A percentile compares a stretch with the other conserved stretches of the same genome.
Conservation (phyloP, 2,888 invertebrate species). For the Nebria brevicollis region DNA sequence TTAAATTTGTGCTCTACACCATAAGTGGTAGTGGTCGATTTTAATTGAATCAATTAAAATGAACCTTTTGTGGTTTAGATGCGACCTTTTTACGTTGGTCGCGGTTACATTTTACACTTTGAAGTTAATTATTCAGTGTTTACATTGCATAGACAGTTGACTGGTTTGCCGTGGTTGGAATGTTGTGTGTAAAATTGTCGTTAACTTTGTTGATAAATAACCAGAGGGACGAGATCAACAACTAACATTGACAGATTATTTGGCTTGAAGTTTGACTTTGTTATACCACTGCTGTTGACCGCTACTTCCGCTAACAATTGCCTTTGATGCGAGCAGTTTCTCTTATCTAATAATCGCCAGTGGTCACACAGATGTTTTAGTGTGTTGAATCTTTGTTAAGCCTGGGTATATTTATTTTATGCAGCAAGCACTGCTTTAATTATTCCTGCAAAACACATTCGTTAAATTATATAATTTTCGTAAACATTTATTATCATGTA, state of each 20-base stretch:
- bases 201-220: neutral
- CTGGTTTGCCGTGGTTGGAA: neutral
- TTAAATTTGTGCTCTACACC: too few relatives aligned
- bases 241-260: slow-evolving; percentile 1
- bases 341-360: neutral
- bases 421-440: too few relatives aligned
- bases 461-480: too few relatives aligned
- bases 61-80: neutral
- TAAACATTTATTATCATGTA: too few relatives aligned
- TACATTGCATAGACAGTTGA: slow-evolving; percentile 3
- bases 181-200: neutral
- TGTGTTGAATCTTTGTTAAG: neutral
- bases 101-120: neutral
- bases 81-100: neutral
- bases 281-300: neutral
- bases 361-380: neutral
- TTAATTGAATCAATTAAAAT: neutral
- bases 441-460: too few relatives aligned
- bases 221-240: neutral
- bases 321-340: neutral
- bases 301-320: neutral
- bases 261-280: neutral
- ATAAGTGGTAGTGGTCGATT: too few relatives aligned
- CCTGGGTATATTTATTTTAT: neutral
- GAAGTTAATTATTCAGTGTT: neutral